Percentiles rank a stretch among this genome's conserved stretches.
These are phyloP conservation scores for Megaustenia siamemsis DNA, from an alignment of 2,888 invertebrate genomes.

Conservation along the genomic window DNA sequence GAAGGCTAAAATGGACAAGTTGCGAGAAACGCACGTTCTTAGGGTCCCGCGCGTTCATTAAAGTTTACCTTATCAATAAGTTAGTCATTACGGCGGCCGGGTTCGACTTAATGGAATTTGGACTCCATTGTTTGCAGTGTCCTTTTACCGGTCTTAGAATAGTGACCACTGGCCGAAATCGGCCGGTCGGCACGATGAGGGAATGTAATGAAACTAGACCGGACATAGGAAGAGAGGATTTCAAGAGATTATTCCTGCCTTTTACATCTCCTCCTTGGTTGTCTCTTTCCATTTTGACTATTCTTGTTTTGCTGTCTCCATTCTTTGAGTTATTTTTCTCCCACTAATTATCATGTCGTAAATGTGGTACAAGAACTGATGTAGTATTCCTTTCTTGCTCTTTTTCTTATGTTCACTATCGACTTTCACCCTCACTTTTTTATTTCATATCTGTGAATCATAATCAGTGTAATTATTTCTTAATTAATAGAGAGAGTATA, in stretches of 20 bases:
- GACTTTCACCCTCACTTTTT: too few relatives aligned
- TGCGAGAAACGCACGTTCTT: constrained; percentile 25
- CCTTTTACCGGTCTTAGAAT: constrained; percentile 39
- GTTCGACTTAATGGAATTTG: constrained; percentile 50
- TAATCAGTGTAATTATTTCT: too few relatives aligned
- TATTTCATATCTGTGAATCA: too few relatives aligned
- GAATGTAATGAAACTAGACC: constrained; percentile 51
- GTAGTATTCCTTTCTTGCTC: too few relatives aligned
- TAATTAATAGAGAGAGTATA: too few relatives aligned
- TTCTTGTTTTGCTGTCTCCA: too few relatives aligned
- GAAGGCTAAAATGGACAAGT: constrained; percentile 32
- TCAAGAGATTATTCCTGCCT: constrained; percentile 24
- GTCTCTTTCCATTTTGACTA: neutral
- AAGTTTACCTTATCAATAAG: constrained; percentile 56
- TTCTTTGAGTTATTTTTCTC: too few relatives aligned
- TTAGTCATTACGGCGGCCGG: constrained; percentile 48
- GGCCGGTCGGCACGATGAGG: constrained; percentile 44
- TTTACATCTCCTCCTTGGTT: neutral
- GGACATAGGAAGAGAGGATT: constrained; percentile 35
- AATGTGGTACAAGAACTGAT: too few relatives aligned
- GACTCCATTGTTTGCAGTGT: constrained; percentile 49
- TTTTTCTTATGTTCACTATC: too few relatives aligned
- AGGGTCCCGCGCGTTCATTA: constrained; percentile 35
- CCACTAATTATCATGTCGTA: too few relatives aligned
- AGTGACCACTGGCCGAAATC: constrained; percentile 48